Base-by-base conservation (phyloP, 2,797 vertebrate genomes). In the Chaetophractus vellerosus region DNA sequence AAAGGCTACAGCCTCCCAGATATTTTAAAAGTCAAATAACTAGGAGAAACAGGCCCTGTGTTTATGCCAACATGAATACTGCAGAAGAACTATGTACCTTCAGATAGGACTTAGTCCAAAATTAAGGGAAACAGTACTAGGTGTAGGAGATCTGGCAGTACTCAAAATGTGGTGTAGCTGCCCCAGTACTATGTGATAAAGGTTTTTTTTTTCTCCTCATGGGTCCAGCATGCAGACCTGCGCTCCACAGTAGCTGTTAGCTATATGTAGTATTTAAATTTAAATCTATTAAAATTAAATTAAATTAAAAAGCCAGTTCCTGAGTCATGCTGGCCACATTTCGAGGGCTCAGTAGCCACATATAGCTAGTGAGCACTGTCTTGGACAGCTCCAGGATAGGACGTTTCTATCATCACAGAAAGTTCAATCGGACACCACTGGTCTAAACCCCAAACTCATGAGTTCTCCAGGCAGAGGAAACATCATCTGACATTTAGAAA, bases 1-100 rank as follows among this genome's bases (percentile, higher is more conserved):
- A 28, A 79, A 83, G 14, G 63, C n/a, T 36, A 81, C 3, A 79
- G 68, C 19, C 2, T 84, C 21, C 74, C 74, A 31, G 45, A 50
- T 69, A 75, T 80, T 80, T 92, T 71, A 38, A 75, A 93, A 63
- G 21, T 71, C 76, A 79, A 75, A 74, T 63, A 82, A 50, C 41
- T 28, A 38, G 59, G 45, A 84, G 52, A 88, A 83, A 57, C 0
- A 66, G 38, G 36, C 6, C 21, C 11, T 52, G 31, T 45, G 5
- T 90, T 21, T 19, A 84, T 2, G 33, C 48, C 92, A 71, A 24
- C 19, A 14, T 1, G 28, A 10, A 26, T 14, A 26, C 23, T 84
- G 24, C 24, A 38, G 50, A 59, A 94, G n/a, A 94, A 55, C 26
- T 26, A 0, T 45, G 26, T 33, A 41, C 74, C 63, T 69, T 93